These are phyloP conservation scores for Drosophila pachea DNA, from an alignment of 1,140 invertebrate species.

Conservation along the genomic window DNA sequence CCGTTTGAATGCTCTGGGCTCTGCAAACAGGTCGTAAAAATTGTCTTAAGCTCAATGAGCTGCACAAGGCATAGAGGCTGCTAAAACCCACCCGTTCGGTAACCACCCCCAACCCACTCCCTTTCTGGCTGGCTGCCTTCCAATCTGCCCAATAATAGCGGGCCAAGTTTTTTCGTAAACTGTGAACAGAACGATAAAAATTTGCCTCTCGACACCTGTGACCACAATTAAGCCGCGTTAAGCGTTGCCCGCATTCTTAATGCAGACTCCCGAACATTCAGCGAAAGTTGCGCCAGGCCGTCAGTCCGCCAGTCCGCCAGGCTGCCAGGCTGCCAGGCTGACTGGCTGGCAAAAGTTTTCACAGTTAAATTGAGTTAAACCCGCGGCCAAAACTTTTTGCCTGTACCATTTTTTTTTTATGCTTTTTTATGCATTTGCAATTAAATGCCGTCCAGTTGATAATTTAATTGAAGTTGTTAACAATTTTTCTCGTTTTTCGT, in stretches of 20 bases:
- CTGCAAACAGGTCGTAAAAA: constrained; percentile 73
- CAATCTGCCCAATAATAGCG: constrained; percentile 21
- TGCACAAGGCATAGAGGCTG: constrained; percentile 11
- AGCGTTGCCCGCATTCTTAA: constrained; percentile 56
- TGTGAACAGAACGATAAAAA: constrained; percentile 78
- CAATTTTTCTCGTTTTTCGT: constrained; percentile 35
- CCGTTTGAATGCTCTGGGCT: constrained; percentile 49
- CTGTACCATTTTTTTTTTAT: constrained; percentile 31
- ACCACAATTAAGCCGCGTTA: constrained; percentile 77
- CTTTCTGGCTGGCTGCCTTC: neutral
- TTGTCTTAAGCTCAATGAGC: constrained; percentile 64
- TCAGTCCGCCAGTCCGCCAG: no score
- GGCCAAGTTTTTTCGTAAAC: constrained; percentile 52
- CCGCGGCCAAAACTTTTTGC: constrained; percentile 55
- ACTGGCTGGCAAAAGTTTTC: constrained; percentile 56
- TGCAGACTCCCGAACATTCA: neutral
- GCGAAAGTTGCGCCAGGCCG: no score
- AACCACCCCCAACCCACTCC: neutral
- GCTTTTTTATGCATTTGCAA: constrained; percentile 25
- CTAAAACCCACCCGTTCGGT: constrained; percentile 13
- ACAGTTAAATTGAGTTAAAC: constrained; percentile 71
- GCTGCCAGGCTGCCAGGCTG: constrained; percentile 5
- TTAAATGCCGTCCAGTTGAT: constrained; percentile 65
- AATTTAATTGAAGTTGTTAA: constrained; percentile 77
- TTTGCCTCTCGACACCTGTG: constrained; percentile 68